Evolutionary conservation across 1,140 invertebrate genomes (phyloP), one percentile per base, ranked within the genome.

Genomic region (Lethocerus indicus): DNA sequence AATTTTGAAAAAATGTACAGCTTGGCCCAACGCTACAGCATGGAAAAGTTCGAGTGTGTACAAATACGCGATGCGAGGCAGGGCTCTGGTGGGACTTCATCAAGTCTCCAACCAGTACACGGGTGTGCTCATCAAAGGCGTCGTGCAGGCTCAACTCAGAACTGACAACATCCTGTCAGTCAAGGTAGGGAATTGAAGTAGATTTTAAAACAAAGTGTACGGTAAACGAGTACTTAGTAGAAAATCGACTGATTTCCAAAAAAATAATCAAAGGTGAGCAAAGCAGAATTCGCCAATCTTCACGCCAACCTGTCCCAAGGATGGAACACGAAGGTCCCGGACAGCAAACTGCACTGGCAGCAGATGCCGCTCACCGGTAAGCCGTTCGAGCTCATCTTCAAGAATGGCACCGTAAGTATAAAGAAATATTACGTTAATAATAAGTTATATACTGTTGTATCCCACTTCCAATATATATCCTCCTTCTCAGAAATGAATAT

Each of bases 11-110:
- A n/a, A n/a, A n/a, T n/a, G n/a, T n/a, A n/a, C n/a, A n/a, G n/a
- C n/a, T n/a, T n/a, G n/a, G n/a, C n/a, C n/a, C n/a, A n/a, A n/a
- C n/a, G n/a, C 23, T 23, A 43, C 21, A 43, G 50, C 66, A n/a
- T 79, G 75, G 75, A 66, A 71, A 53, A 52, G 52, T 0, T 69
- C 69, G 24, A 69, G 65, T 26, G 64, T 73, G 29, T 83, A 81
- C 60, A 62, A 63, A 6, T 83, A 80, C 58, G 55, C 69, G 9
- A 66, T 81, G 3, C 63, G 64, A 20, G 69, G 72, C 23, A 65
- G 71, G 24, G 79, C 75, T 0, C 32, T 81, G 21, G 64, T 73
- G 0, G 63, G 63, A 3, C 57, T 76, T 2, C 61, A 69, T 7
- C 65, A 75, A 26, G 59, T 73, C 5, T 59, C 66, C 2, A 64